Base-by-base conservation (phyloP, 2,888 invertebrate genomes). In the Amphipyra tragopoginis region DNA sequence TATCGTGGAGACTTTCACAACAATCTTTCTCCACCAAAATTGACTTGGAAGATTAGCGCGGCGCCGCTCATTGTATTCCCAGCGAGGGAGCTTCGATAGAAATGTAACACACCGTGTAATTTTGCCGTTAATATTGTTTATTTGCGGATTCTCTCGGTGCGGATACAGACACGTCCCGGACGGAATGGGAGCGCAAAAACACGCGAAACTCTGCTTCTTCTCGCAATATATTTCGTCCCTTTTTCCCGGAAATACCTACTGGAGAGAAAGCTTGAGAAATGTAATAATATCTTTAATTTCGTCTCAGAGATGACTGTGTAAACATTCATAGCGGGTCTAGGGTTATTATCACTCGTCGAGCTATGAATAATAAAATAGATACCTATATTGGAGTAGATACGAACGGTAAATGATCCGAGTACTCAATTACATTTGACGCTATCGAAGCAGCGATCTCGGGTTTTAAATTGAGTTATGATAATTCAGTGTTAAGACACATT, bases 281-380 rank as follows among this genome's bases (percentile, higher is more conserved):
- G 86, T 90, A 89, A 90, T 90, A 90, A 89, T 88, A 86, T 85
- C 84, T 89, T 86, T 89, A 87, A 89, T 90, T 89, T 86, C 84
- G 83, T 78, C 75, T 72, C 72, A 55, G 73, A 82, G 81, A 87
- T 86, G 81, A 84, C 78, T 85, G 79, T 84, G 84, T 86, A 88
- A 89, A 90, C 83, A 88, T 87, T 84, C 79, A 83, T 79, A 79
- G 79, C 70, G 72, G 71, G 80, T 62, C 81, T 84, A 77, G 69
- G 76, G 80, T 83, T 86, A 84, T 88, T 84, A 86, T 85, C 82
- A 75, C 75, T 74, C 63, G 72, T 77, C 66, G 15, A 36, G 45
- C 58, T 80, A 82, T 85, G 85, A 87, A 86, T 86, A 84, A 85
- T 84, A 81, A 86, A 85, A 83, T 71, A 71, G 77, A 74, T 68